Percentiles rank a stretch among this genome's conserved stretches.
These are phyloP conservation scores for Phlogophora meticulosa DNA, from an alignment of 2,888 invertebrate genomes.

Conservation along the genomic window DNA sequence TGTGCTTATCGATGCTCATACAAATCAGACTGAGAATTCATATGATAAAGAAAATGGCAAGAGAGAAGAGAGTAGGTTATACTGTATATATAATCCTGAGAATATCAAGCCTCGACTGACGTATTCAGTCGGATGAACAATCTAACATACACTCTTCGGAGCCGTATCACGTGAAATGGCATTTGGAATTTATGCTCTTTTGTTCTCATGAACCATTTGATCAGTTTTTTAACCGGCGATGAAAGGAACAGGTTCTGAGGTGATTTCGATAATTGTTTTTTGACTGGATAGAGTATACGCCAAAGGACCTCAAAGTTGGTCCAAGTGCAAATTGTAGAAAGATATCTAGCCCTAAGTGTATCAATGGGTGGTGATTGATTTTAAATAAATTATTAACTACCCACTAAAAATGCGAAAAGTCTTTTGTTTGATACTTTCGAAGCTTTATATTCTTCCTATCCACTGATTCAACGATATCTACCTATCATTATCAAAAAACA, in stretches of 20 bases:
- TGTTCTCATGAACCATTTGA: neutral
- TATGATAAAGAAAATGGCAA: neutral
- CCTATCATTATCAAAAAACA: conserved; percentile 1
- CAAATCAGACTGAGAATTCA: neutral
- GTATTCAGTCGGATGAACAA: conserved; percentile 21
- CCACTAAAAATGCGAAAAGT: too few relatives aligned
- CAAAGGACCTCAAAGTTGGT: too few relatives aligned
- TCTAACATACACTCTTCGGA: conserved; percentile 5
- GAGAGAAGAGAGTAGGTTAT: neutral
- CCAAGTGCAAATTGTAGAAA: too few relatives aligned
- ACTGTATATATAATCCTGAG: neutral
- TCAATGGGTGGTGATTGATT: too few relatives aligned
- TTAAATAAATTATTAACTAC: too few relatives aligned
- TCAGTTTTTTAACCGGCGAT: too few relatives aligned
- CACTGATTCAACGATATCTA: conserved; percentile 7
- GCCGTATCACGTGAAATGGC: conserved; percentile 13
- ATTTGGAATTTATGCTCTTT: neutral
- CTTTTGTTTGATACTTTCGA: neutral
- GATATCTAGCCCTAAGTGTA: too few relatives aligned
- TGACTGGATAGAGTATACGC: too few relatives aligned
- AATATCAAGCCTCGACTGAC: neutral
- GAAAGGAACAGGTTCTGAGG: too few relatives aligned
- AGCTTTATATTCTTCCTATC: neutral
- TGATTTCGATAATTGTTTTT: too few relatives aligned
- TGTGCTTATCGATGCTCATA: neutral